Evolutionary conservation across 2,797 vertebrate species (phyloP), one percentile per base, ranked within the genome.

Genomic region (Neoniphon sammara): DNA sequence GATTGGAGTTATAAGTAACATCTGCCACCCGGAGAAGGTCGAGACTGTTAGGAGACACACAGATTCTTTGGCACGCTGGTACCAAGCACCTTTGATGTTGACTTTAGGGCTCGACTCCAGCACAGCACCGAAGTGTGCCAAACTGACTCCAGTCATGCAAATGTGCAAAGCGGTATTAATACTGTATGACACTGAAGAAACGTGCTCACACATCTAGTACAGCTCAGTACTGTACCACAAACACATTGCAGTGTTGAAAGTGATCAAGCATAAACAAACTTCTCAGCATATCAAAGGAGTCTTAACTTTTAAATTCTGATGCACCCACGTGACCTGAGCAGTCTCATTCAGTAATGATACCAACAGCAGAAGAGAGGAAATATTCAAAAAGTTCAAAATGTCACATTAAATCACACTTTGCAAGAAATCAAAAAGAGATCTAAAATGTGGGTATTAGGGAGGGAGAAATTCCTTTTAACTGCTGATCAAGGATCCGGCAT

Each of bases 71-170:
- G 1, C 0, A 42, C 50, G 5, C 0, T 39, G 58, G 58, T 78
- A 55, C 52, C 63, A 70, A 54, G 2, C 31, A 44, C 30, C 46
- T 67, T 70, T 74, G 11, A 85, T 44, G 63, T 20, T 55, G 66
- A 78, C 56, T 70, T 67, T 62, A 21, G 68, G 73, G 57, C 46
- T 74, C 2, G 54, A 79, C 64, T 80, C 58, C 36, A 62, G n/a
- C 68, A 59, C 60, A 80, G 21, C 52, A 66, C 70, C 52, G 49
- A 53, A 61, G 81, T 54, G 74, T 70, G 77, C 62, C 64, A 73
- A 52, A 71, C 31, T 7, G 3, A 75, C 18, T 69, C 34, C 52
- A 59, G 50, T n/a, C 81, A 63, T 87, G 82, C 80, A 74, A 77
- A 82, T 66, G 49, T 77, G 73, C 54, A 67, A 23, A 44, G 17